Conservation (phyloP, 2,888 invertebrate species). For the Ashinkailepas kermadecensis region DNA sequence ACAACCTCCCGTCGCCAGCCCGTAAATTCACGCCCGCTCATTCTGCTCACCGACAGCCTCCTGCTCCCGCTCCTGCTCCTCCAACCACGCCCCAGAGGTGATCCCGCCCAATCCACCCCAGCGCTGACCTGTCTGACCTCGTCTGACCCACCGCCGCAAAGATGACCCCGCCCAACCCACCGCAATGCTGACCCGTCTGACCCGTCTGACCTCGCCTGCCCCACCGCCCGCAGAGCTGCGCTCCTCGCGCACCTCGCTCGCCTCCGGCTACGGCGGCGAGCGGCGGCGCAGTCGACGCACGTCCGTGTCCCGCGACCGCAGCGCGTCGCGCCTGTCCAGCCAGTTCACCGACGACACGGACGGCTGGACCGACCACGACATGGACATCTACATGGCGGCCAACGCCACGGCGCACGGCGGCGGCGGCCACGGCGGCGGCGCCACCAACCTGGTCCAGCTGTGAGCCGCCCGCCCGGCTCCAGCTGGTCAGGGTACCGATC, state of each 20-base stretch:
- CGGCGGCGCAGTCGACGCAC: constrained; percentile 54
- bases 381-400: constrained; percentile 90
- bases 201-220: constrained; percentile 8
- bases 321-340: constrained; percentile 41
- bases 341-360: constrained; percentile 65
- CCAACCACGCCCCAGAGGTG: no score
- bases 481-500: no score
- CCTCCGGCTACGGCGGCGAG: constrained; percentile 19
- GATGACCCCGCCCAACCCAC: no score
- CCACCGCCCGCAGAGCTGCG: constrained; percentile 23
- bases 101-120: no score
- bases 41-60: no score
- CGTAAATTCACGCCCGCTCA: no score
- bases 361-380: constrained; percentile 91
- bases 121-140: no score
- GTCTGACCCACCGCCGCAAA: no score
- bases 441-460: background rate
- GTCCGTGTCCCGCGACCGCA: constrained; percentile 63
- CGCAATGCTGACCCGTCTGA: background rate
- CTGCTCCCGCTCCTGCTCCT: no score
- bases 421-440: background rate
- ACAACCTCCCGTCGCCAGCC: no score
- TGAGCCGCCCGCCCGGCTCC: background rate
- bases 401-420: constrained; percentile 53
- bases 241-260: constrained; percentile 23